phyloP scores from a whole-genome alignment of 2,797 vertebrate species.

The Tangara arthus region DNA sequence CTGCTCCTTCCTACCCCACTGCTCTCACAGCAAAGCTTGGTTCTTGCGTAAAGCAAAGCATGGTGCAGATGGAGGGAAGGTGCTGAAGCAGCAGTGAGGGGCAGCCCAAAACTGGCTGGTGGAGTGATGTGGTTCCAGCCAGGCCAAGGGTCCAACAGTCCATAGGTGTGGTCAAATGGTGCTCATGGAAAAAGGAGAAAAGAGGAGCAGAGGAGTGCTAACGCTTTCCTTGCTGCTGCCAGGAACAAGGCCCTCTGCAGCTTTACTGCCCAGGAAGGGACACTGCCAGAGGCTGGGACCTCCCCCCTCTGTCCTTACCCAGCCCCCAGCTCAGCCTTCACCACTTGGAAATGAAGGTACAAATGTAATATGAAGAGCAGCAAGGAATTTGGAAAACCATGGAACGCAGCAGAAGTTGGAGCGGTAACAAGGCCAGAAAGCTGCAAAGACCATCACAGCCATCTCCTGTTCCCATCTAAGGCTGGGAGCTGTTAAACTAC shows the following conservation, averaged over 20 bases:
- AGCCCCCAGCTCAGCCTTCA: not conserved
- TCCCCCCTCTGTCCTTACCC: not conserved
- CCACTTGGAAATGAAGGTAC: not conserved
- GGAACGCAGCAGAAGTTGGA: not conserved
- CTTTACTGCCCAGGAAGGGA: not conserved
- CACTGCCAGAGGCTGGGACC: not conserved
- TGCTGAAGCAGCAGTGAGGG: not conserved
- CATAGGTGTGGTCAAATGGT: fast-evolving
- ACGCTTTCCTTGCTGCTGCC: fast-evolving
- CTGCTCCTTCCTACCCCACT: not conserved
- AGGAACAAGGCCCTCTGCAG: not conserved
- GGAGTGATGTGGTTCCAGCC: not conserved
- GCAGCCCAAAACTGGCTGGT: not conserved
- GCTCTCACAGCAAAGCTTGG: not conserved
- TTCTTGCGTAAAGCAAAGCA: not conserved
- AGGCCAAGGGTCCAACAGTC: not conserved
- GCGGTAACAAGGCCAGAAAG: not conserved
- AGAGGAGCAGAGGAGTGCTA: not conserved
- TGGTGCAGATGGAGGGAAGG: not conserved
- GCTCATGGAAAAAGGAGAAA: not conserved
- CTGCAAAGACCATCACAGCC: slow-evolving; percentile 6
- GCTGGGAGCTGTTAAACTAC: not conserved
- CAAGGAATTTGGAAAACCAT: not conserved
- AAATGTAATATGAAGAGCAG: not conserved
- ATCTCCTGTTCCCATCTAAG: not conserved